A percentile compares a stretch with the other conserved stretches of the same genome.
phyloP scores from a whole-genome alignment of 2,888 invertebrate genomes.

The Ormyrus pomaceus region DNA sequence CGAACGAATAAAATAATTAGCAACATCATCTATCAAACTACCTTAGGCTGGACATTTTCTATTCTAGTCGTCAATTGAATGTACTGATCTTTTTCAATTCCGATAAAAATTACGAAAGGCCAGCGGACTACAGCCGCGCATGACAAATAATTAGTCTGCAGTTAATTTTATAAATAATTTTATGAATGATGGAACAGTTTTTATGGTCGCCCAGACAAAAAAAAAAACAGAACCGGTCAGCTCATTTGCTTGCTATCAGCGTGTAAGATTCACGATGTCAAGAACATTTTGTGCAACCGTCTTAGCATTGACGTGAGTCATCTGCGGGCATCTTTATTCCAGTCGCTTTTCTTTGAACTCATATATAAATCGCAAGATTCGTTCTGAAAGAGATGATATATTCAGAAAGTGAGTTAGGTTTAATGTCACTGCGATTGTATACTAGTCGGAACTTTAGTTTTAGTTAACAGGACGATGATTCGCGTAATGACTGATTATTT shows the following conservation, averaged over 20 bases:
- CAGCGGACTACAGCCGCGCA: too few species aligned
- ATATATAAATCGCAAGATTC: too few species aligned
- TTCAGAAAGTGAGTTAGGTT: not conserved
- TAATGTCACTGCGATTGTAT: not conserved
- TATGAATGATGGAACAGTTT: not conserved
- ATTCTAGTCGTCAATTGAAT: too few species aligned
- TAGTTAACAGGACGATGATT: not conserved
- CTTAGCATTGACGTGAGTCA: slow-evolving; percentile 6
- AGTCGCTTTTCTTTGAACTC: not conserved
- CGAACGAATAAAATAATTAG: too few species aligned
- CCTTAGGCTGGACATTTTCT: too few species aligned
- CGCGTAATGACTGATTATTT: too few species aligned
- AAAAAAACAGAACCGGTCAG: not conserved
- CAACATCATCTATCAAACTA: too few species aligned
- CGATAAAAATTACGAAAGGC: too few species aligned
- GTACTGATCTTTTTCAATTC: too few species aligned
- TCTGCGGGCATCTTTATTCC: not conserved
- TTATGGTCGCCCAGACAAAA: not conserved
- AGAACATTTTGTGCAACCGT: slow-evolving; percentile 29
- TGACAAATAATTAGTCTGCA: too few species aligned
- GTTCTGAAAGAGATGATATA: not conserved
- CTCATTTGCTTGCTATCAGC: slow-evolving; percentile 14
- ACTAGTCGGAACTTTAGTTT: not conserved
- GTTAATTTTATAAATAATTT: too few species aligned
- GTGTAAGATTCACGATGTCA: slow-evolving; percentile 22